A percentile compares a stretch with the other conserved stretches of the same genome.
Conservation (phyloP, 92 coral and sea anemone species). For the Montipora capitata region DNA sequence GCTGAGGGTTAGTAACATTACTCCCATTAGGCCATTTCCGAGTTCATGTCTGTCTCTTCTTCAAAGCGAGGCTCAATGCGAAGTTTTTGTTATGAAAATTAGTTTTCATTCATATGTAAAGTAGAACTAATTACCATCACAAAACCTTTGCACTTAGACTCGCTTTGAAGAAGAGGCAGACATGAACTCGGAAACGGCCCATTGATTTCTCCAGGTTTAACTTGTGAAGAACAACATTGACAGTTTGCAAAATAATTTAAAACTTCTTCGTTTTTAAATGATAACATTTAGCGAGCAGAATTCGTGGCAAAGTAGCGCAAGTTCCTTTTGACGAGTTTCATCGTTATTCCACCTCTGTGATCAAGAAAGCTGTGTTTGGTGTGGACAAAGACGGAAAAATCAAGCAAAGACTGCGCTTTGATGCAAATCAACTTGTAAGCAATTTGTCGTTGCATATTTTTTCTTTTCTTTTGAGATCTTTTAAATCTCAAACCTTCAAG, state of each 20-base stretch:
- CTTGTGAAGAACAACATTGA: background rate
- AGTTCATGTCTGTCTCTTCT: too few relatives aligned
- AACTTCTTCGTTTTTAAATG: background rate
- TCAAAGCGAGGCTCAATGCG: too few relatives aligned
- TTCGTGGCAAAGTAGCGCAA: slow-evolving; percentile 94
- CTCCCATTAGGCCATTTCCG: too few relatives aligned
- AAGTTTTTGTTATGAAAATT: too few relatives aligned
- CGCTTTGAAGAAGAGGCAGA: too few relatives aligned
- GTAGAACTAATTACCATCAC: too few relatives aligned
- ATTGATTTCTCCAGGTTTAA: background rate
- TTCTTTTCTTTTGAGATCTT: too few relatives aligned
- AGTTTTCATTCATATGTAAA: too few relatives aligned
- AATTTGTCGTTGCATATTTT: background rate
- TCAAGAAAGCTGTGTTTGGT: slow-evolving; percentile 95
- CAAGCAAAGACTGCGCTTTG: slow-evolving; percentile 85
- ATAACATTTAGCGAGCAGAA: slow-evolving; percentile 81
- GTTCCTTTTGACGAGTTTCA: slow-evolving; percentile 97
- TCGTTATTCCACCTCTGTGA: slow-evolving; percentile 90
- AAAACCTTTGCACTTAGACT: too few relatives aligned
- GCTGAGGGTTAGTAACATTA: too few relatives aligned
- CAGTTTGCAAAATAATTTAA: background rate
- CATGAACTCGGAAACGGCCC: too few relatives aligned
- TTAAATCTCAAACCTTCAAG: too few relatives aligned
- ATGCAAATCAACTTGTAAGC: slow-evolving; percentile 92
- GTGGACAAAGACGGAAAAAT: slow-evolving; percentile 87